A percentile compares a stretch with the other conserved stretches of the same genome.
These are phyloP conservation scores for Phyllopteryx taeniolatus DNA, from an alignment of 2,113 vertebrate genomes.

Conservation along the genomic window DNA sequence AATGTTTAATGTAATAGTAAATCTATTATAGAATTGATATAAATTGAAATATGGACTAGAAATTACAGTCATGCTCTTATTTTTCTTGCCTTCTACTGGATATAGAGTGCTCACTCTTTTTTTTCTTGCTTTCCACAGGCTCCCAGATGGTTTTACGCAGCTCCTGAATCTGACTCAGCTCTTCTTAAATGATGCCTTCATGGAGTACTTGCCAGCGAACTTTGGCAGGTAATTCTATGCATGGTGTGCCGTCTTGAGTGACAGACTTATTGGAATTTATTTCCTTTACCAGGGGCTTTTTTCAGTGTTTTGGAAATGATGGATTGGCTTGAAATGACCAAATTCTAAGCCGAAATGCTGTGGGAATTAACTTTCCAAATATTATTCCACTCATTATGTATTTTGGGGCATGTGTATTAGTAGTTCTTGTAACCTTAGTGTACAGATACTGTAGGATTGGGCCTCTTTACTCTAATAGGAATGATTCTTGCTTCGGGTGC, in stretches of 20 bases:
- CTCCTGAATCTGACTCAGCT: slow-evolving; percentile 98
- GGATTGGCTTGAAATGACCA: background rate
- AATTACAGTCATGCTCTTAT: background rate
- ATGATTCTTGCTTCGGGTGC: background rate
- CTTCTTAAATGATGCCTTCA: slow-evolving; percentile 98
- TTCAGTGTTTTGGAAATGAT: background rate
- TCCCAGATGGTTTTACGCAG: slow-evolving; percentile 98
- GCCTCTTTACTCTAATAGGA: background rate
- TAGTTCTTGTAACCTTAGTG: background rate
- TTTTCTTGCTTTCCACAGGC: slow-evolving; percentile 71
- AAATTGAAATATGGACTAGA: background rate
- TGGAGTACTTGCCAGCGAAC: slow-evolving; percentile 97
- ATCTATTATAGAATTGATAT: too few relatives aligned
- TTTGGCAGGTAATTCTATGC: slow-evolving; percentile 90
- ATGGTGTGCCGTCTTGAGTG: slow-evolving; percentile 15
- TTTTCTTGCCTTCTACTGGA: slow-evolving; percentile 11
- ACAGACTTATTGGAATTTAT: background rate
- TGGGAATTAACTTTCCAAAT: background rate
- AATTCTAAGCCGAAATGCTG: too few relatives aligned
- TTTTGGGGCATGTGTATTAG: background rate
- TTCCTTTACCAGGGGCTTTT: background rate
- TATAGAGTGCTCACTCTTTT: slow-evolving; percentile 28
- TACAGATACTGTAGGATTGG: background rate
- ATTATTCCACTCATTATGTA: background rate
- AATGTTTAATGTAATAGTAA: background rate